These are phyloP conservation scores for Rhinichthys osculus DNA, from an alignment of 2,797 vertebrate genomes.

Conservation along the genomic window DNA sequence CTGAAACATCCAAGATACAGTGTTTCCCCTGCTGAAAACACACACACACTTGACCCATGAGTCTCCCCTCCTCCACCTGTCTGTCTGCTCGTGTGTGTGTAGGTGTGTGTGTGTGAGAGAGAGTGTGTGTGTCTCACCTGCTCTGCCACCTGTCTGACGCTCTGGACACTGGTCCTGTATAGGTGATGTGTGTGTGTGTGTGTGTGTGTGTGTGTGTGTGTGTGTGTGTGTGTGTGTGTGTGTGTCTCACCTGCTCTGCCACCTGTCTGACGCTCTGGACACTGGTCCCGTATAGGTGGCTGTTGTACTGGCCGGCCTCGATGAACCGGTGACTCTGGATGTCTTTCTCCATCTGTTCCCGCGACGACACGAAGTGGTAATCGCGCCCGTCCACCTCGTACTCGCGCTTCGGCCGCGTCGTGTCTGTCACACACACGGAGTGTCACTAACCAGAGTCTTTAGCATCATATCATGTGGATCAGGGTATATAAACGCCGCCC, in stretches of 20 bases:
- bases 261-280: slow-evolving; percentile 82
- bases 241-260: slow-evolving; percentile 70
- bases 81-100: no score
- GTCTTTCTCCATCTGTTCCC: slow-evolving; percentile 92
- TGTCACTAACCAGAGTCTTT: neutral
- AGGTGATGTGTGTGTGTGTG: no score
- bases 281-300: slow-evolving; percentile 90
- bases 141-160: no score
- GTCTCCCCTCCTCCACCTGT: neutral
- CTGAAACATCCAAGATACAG: slow-evolving; percentile 91
- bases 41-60: neutral
- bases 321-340: slow-evolving; percentile 93
- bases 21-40: slow-evolving; percentile 83
- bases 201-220: no score
- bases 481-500: no score
- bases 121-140: no score
- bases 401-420: slow-evolving; percentile 87
- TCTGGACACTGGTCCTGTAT: no score
- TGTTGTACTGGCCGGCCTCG: slow-evolving; percentile 92
- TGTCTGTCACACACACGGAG: slow-evolving; percentile 74
- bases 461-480: neutral
- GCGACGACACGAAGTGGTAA: slow-evolving; percentile 90
- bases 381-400: slow-evolving; percentile 90
- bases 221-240: neutral
- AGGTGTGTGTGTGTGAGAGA: no score